Conservation (phyloP, 2,113 vertebrate species). For the Pangasianodon gigas region DNA sequence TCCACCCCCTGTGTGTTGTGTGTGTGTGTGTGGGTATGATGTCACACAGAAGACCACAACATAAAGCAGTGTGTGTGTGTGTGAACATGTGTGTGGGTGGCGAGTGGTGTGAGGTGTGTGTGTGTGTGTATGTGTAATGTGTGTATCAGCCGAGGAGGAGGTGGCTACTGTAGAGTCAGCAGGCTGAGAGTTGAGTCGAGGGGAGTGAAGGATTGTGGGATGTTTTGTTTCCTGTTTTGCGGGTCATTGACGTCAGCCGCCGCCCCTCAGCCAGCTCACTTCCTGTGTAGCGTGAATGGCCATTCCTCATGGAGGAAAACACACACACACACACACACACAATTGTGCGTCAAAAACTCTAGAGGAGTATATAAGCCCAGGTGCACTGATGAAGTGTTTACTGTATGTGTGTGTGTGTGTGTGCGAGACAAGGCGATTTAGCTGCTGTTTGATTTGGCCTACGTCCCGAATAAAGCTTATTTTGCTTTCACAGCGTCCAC, state of each 20-base stretch:
- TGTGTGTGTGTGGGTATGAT: not conserved
- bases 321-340: conserved; percentile 11
- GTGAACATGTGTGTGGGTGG: not conserved
- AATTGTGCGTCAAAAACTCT: not conserved
- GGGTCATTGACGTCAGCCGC: conserved; percentile 55
- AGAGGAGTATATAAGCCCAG: conserved; percentile 7
- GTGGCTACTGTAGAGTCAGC: conserved; percentile 12
- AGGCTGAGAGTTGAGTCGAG: conserved; percentile 4
- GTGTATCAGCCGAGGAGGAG: conserved; percentile 23
- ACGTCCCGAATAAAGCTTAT: not conserved
- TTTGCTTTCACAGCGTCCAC: conserved; percentile 4
- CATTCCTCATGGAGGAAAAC: conserved; percentile 42
- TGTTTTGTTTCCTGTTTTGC: conserved; percentile 58
- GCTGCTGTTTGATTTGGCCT: conserved; percentile 6
- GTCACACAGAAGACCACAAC: conserved; percentile 28
- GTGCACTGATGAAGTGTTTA: not conserved
- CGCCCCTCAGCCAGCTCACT: conserved; percentile 46
- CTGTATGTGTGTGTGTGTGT: conserved; percentile 10
- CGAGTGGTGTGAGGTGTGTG: not conserved
- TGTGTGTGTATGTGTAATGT: conserved; percentile 1
- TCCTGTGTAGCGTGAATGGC: conserved; percentile 51
- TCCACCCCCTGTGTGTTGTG: not conserved
- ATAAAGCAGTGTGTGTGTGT: conserved; percentile 14
- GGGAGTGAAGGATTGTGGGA: conserved; percentile 48
- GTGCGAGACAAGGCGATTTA: not conserved